Evolutionary conservation across 2,113 vertebrate genomes (phyloP), one percentile per base, ranked within the genome.

Genomic region (Phrynosoma platyrhinos): DNA sequence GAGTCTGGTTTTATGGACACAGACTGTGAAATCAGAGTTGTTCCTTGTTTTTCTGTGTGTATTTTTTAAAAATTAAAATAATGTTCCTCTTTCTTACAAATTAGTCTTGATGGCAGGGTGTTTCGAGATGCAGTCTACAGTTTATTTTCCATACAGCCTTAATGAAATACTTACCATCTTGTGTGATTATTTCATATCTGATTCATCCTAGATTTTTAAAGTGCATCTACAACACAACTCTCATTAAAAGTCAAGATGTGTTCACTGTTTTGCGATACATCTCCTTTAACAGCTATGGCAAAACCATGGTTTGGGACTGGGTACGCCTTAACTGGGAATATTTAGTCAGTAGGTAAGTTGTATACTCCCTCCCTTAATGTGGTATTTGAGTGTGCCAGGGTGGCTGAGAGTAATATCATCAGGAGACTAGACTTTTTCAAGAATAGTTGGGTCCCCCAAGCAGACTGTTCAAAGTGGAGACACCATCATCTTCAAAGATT

Each of bases 281-380:
- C 87, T 98, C 99, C 0, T 96, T 95, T 58, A 99, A 98, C 90
- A 98, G 91, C 91, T 94, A 98, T 20, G 98, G 98, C 64, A 97
- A 98, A 94, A 96, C 68, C n/a, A 99, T 99, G 98, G 98, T 97
- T 88, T 99, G 98, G 98, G 98, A 98, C 79, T 99, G 99, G 99
- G 95, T 98, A 83, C 98, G 97, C 0, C 97, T 98, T 85, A 99
- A 99, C 96, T 99, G 99, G 99, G 91, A 98, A 42, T 98, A 98
- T 92, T 96, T 99, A 64, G 97, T 99, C 23, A 94, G 94, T 93
- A 98, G 99, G 99, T 99, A 92, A 0, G 91, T 42, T 62, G 58
- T 62, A 62, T 62, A 14, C 58, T 62, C 58, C 58, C 1, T 62
- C 58, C 16, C 58, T 16, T 62, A 62, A 62, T 62, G 12, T 14